A percentile compares a stretch with the other conserved stretches of the same genome.
phyloP scores from a whole-genome alignment of 2,797 vertebrate genomes.

The Enteromius unitaeniatus region DNA sequence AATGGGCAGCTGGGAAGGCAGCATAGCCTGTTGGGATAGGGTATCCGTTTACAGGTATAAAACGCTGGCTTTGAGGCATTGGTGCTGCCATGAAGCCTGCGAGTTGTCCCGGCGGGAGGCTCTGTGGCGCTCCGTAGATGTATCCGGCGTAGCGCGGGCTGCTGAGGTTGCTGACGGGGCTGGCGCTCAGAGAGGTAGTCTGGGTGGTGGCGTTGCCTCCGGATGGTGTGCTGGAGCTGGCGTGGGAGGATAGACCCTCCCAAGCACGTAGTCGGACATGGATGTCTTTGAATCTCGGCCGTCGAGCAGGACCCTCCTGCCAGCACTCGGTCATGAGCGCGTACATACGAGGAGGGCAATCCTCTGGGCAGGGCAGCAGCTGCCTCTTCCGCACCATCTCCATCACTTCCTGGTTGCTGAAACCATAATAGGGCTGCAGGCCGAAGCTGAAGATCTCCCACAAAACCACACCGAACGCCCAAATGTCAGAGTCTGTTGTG shows the following conservation, averaged over 20 bases:
- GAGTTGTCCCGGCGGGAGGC: slow-evolving; percentile 85
- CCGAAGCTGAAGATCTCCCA: slow-evolving; percentile 99
- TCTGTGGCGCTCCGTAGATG: slow-evolving; percentile 84
- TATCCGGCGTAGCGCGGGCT: slow-evolving; percentile 92
- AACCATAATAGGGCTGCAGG: slow-evolving; percentile 95
- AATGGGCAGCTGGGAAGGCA: slow-evolving; percentile 92
- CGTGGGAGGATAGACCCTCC: slow-evolving; percentile 95
- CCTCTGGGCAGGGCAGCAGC: slow-evolving; percentile 94
- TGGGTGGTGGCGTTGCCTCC: slow-evolving; percentile 98
- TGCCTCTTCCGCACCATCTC: slow-evolving; percentile 97
- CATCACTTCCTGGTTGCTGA: slow-evolving; percentile 98
- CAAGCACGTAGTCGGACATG: slow-evolving; percentile 90
- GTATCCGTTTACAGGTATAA: slow-evolving; percentile 95
- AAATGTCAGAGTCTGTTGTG: slow-evolving; percentile 94
- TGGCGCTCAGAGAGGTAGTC: slow-evolving; percentile 97
- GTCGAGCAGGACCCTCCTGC: slow-evolving; percentile 91
- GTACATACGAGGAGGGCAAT: slow-evolving; percentile 95
- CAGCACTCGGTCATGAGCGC: slow-evolving; percentile 97
- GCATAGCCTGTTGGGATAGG: slow-evolving; percentile 95
- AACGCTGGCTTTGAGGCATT: slow-evolving; percentile 89
- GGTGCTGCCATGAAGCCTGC: slow-evolving; percentile 86
- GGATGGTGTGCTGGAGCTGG: slow-evolving; percentile 95
- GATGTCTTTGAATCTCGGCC: slow-evolving; percentile 95
- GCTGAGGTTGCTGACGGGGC: slow-evolving; percentile 96
- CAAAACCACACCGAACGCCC: slow-evolving; percentile 95